Conservation (phyloP, 2,113 vertebrate genomes). For the Mustela nigripes region DNA sequence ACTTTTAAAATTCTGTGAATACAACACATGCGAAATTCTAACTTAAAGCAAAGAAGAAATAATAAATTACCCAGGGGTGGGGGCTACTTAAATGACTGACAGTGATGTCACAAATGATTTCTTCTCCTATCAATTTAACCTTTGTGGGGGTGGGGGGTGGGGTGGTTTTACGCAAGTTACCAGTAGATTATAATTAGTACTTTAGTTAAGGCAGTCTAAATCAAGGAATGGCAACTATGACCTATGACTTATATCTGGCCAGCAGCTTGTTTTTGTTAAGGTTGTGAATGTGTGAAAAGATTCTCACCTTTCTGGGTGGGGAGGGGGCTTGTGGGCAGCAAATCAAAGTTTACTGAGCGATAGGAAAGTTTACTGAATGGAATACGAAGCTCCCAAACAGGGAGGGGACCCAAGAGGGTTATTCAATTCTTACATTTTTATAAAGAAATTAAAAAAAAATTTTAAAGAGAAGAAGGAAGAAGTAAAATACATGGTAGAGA, state of each 20-base stretch:
- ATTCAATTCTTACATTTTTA: not conserved
- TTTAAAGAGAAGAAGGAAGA: not conserved
- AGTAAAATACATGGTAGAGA: not conserved
- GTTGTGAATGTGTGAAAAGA: not conserved
- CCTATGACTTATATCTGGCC: not conserved
- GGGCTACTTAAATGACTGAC: not conserved
- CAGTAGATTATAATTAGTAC: not conserved
- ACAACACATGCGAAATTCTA: not conserved
- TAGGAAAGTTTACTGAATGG: too few species aligned
- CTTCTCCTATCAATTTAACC: not conserved
- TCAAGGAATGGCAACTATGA: not conserved
- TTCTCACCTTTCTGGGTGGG: not conserved
- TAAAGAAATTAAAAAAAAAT: not conserved
- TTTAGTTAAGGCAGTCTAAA: not conserved
- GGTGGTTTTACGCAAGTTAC: not conserved
- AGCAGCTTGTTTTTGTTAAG: not conserved
- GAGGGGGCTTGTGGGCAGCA: not conserved
- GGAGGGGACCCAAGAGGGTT: not conserved
- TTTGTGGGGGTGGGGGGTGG: not conserved
- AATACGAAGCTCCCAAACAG: not conserved
- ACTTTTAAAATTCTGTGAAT: not conserved
- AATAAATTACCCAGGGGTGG: not conserved
- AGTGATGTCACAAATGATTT: not conserved
- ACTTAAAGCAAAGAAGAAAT: not conserved
- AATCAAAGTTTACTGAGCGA: not conserved